These are phyloP conservation scores for Salvelinus alpinus DNA, from an alignment of 2,113 vertebrate species.

Conservation along the genomic window DNA sequence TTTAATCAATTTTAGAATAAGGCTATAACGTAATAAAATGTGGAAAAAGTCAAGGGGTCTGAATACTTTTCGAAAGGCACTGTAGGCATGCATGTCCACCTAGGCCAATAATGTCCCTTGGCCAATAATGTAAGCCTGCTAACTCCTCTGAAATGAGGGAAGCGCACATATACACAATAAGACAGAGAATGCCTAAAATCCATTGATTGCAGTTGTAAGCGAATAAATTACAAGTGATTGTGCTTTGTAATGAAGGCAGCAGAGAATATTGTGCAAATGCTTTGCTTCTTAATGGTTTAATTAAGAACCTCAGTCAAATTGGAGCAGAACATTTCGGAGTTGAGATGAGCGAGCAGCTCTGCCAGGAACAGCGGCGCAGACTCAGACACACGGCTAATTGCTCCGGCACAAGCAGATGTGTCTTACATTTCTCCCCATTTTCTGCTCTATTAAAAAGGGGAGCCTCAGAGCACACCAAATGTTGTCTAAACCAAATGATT, in stretches of 20 bases:
- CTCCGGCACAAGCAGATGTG: constrained; percentile 66
- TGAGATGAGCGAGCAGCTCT: constrained; percentile 47
- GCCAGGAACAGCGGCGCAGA: constrained; percentile 35
- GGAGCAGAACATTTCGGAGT: constrained; percentile 64
- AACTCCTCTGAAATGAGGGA: not conserved
- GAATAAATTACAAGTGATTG: constrained; percentile 68
- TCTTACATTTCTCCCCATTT: constrained; percentile 56
- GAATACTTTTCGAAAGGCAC: not conserved
- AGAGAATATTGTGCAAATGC: constrained; percentile 68
- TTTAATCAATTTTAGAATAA: too few species aligned
- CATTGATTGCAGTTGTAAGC: constrained; percentile 43
- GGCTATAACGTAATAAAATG: too few species aligned
- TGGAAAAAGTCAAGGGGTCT: too few species aligned
- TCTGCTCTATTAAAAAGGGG: constrained; percentile 60
- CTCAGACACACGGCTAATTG: constrained; percentile 61
- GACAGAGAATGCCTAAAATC: constrained; percentile 36
- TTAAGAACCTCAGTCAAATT: constrained; percentile 69
- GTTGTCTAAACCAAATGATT: constrained; percentile 56
- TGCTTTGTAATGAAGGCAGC: constrained; percentile 66
- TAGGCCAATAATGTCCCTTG: too few species aligned
- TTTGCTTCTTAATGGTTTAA: constrained; percentile 74
- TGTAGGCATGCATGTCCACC: not conserved
- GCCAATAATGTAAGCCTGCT: not conserved
- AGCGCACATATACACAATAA: constrained; percentile 9
- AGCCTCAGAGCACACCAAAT: constrained; percentile 55